Evolutionary conservation across 2,888 invertebrate genomes (phyloP), one percentile per base, ranked within the genome.

Genomic region (Chouioia cunea): DNA sequence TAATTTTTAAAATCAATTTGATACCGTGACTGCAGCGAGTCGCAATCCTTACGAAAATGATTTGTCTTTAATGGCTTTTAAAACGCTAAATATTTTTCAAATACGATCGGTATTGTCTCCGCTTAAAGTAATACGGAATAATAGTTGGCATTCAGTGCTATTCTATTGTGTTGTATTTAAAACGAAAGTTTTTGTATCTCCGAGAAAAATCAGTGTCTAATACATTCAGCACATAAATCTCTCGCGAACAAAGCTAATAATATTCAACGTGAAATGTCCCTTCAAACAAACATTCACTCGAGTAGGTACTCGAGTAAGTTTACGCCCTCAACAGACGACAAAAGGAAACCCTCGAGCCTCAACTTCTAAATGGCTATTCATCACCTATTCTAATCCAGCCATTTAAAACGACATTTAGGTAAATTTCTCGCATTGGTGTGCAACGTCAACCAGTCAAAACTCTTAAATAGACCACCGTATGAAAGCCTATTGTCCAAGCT

Each of bases 341-440:
- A 22, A 57, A n/a, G 23, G n/a, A 18, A 48, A 4, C 15, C 43
- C n/a, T 14, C n/a, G 14, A 4, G 8, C 43, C n/a, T 14, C n/a
- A 6, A 60, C 36, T 56, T 43, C 43, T 56, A 43, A 68, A 68
- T 48, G 67, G 23, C 43, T n/a, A 27, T 46, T 44, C n/a, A 54
- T 2, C 6, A 50, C 16, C 44, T 57, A 50, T 54, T 59, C 27
- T 27, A 27, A 27, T 67, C 47, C 4, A 16, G 27, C 44, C 54
- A 44, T 16, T 60, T 54, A 67, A 67, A 54, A 53, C 59, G 23
- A 52, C 18, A 50, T 58, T 65, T 65, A 43, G 8, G 47, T 46
- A 69, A 63, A 63, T 69, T 69, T 68, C 67, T 62, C 60, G 47
- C n/a, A 27, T 53, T 27, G 47, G 50, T 56, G 6, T 43, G 44